These are phyloP conservation scores for Antechinus stuartii DNA, from an alignment of 2,113 vertebrate genomes.

Conservation along the genomic window DNA sequence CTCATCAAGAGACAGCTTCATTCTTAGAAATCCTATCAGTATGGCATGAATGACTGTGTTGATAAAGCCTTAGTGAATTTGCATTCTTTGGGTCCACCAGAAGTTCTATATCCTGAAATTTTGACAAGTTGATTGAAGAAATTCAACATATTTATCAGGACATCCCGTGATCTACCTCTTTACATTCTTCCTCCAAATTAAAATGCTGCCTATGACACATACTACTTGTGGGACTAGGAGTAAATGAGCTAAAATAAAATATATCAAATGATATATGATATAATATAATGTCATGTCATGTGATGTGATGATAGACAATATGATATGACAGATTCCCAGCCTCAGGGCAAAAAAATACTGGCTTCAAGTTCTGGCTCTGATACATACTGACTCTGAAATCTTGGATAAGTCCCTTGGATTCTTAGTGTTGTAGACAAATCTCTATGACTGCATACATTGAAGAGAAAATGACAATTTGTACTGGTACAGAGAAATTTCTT, in stretches of 20 bases:
- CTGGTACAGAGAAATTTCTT: background rate
- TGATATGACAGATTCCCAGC: background rate
- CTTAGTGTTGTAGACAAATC: background rate
- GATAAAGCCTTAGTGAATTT: background rate
- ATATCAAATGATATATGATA: background rate
- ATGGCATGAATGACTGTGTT: background rate
- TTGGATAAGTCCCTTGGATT: background rate
- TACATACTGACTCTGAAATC: background rate
- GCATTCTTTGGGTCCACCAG: background rate
- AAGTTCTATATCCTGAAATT: background rate
- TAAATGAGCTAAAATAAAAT: background rate
- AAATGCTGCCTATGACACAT: background rate
- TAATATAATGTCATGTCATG: background rate
- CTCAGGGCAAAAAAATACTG: background rate
- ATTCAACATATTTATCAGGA: background rate
- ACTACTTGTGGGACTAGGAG: background rate
- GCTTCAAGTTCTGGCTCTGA: background rate
- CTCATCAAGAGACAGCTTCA: background rate
- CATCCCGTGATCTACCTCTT: background rate
- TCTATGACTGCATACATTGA: background rate
- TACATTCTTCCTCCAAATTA: background rate
- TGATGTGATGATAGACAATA: background rate
- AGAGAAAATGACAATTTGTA: background rate
- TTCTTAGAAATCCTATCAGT: background rate
- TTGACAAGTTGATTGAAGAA: background rate